Evolutionary conservation across 2,888 invertebrate species (phyloP).

Genomic region (Lycia hirtaria): DNA sequence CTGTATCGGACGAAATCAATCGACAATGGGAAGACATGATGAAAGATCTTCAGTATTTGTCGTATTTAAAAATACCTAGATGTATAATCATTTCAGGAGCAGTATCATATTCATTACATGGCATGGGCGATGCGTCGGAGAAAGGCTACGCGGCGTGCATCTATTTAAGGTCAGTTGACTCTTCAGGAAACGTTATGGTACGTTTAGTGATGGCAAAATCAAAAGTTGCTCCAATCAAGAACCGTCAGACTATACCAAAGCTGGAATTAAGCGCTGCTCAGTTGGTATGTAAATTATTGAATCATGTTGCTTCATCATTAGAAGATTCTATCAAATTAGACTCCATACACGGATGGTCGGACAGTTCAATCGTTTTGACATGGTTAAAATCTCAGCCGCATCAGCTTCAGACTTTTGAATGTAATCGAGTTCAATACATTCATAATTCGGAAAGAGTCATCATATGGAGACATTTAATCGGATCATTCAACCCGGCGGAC

Average conservation of each 20-base stretch:
- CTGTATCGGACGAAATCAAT: background rate
- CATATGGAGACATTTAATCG: background rate
- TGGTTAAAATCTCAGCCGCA: constrained; percentile 2
- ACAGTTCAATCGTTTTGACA: constrained; percentile 3
- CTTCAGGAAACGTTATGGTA: background rate
- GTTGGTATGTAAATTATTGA: background rate
- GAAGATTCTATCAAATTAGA: background rate
- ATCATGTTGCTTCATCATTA: background rate
- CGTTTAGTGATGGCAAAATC: background rate
- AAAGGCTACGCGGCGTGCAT: background rate
- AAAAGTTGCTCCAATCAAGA: constrained; percentile 1
- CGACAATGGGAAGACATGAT: background rate
- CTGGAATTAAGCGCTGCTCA: background rate
- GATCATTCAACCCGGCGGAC: background rate
- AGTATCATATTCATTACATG: constrained; percentile 11
- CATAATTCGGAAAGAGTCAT: background rate
- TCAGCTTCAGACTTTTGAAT: background rate
- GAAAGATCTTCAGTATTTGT: background rate
- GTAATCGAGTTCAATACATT: background rate
- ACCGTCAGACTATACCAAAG: constrained; percentile 2
- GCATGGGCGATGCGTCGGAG: constrained; percentile 15
- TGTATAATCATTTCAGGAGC: background rate
- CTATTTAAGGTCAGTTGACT: background rate
- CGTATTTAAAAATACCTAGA: background rate
- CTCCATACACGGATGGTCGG: constrained; percentile 8